Conservation (phyloP, 2,113 vertebrate species). For the Crypturellus undulatus region DNA sequence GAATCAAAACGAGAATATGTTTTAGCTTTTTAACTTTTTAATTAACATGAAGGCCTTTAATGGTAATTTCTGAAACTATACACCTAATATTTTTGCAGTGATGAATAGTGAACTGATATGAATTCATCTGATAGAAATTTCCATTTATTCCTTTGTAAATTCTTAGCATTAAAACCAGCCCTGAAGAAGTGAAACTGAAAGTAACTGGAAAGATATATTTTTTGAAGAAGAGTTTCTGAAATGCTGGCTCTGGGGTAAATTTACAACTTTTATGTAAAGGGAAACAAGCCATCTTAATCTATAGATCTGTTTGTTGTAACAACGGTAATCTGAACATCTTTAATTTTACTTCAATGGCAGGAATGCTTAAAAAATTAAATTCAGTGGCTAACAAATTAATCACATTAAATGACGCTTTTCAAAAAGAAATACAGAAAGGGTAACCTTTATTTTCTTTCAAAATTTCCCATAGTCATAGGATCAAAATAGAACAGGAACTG, state of each 20-base stretch:
- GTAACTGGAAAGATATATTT: not conserved
- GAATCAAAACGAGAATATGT: not conserved
- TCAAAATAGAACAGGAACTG: constrained; percentile 10
- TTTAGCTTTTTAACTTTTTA: not conserved
- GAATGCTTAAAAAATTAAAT: constrained; percentile 37
- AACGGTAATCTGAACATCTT: not conserved
- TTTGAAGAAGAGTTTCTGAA: not conserved
- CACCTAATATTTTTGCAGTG: not conserved
- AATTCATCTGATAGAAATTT: not conserved
- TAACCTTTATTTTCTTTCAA: not conserved
- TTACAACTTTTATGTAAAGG: constrained; percentile 8
- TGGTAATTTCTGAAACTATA: not conserved
- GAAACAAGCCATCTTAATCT: constrained; percentile 11
- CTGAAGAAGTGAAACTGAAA: not conserved
- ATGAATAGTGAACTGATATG: not conserved
- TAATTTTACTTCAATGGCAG: constrained; percentile 2
- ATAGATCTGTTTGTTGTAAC: constrained; percentile 7
- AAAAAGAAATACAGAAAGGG: not conserved
- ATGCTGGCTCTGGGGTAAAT: not conserved
- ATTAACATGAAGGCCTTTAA: not conserved
- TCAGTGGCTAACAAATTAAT: not conserved
- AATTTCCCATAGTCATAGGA: not conserved
- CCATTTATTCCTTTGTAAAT: not conserved
- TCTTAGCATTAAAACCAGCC: not conserved
- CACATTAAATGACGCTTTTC: constrained; percentile 25